Evolutionary conservation across 2,888 invertebrate species (phyloP), one percentile per base, ranked within the genome.

Genomic region (Agriopis marginaria): DNA sequence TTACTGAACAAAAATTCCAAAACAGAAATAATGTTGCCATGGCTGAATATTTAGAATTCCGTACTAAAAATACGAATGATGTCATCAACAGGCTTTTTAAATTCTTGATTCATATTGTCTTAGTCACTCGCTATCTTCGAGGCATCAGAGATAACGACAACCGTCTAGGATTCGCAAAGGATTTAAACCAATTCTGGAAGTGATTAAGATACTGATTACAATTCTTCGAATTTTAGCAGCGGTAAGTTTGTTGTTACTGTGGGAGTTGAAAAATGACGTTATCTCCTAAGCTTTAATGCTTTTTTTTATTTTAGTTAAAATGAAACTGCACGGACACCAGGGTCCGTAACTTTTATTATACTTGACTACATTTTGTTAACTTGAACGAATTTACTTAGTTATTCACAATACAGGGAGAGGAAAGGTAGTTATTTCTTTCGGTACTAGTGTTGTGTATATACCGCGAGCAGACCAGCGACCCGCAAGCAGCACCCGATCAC

Each of bases 31-130:
- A 3, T 10, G 14, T 50, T 14, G 17, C 49, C 47, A 42, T 42
- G 42, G 3, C n/a, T 47, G 47, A 12, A 47, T 7, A 47, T 47
- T 54, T 7, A 8, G n/a, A 54, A 54, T 23, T 51, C 11, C 51
- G 11, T n/a, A 54, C 14, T 42, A 42, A 42, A 42, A 42, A 10
- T 5, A 56, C 14, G 6, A 42, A n/a, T 69, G 62, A 65, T 47
- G 54, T 62, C 55, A 69, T n/a, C 39, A 5, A 7, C 12, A 47
- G 9, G 7, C 5, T 42, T 47, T 61, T 60, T 12, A 55, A 17
- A 54, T 73, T 58, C 49, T 14, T 7, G 55, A 66, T 63, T 59
- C 42, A 63, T 58, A 49, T 63, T 54, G 66, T 66, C 71, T 74
- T 63, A 68, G 40, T 56, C 64, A 61, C 32, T 50, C 58, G 53